Evolutionary conservation across 2,113 vertebrate species (phyloP).

Genomic region (Sarotherodon lohbergeri): DNA sequence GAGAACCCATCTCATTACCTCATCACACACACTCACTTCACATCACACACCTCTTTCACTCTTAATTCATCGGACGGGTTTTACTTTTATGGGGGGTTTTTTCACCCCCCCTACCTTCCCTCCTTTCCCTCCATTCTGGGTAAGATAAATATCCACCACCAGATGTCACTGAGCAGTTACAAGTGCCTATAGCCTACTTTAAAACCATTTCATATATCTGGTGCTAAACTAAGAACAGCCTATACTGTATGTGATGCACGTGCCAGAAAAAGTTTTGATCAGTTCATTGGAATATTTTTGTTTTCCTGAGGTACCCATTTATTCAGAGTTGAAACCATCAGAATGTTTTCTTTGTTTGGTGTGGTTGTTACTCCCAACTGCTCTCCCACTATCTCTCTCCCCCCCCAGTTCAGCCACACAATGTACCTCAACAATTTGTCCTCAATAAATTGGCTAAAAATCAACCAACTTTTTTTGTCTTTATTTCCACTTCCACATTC

Average conservation of each 20-base stretch:
- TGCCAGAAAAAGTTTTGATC: conserved; percentile 30
- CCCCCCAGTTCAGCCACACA: conserved; percentile 65
- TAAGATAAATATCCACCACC: not conserved
- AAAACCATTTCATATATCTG: conserved; percentile 16
- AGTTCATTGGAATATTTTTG: conserved; percentile 32
- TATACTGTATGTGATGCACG: conserved; percentile 11
- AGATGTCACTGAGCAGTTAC: conserved; percentile 21
- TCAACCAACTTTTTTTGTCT: not conserved
- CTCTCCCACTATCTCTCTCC: conserved; percentile 37
- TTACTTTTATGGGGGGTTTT: not conserved
- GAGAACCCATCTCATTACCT: conserved; percentile 84
- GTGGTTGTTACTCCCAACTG: conserved; percentile 46
- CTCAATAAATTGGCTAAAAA: conserved; percentile 70
- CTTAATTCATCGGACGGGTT: conserved; percentile 49
- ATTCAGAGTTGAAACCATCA: conserved; percentile 13
- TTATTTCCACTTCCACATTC: not conserved
- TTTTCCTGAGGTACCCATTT: conserved; percentile 52
- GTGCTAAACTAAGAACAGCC: conserved; percentile 34
- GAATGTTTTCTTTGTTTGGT: conserved; percentile 38
- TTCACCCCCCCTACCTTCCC: conserved; percentile 5
- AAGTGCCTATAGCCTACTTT: conserved; percentile 21
- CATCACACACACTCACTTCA: conserved; percentile 60
- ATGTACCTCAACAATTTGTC: conserved; percentile 82
- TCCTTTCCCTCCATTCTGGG: conserved; percentile 17
- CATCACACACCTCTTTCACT: conserved; percentile 13